Evolutionary conservation across 1,140 invertebrate genomes (phyloP), one percentile per base, ranked within the genome.

Genomic region (Carcinoscorpius rotundicauda): DNA sequence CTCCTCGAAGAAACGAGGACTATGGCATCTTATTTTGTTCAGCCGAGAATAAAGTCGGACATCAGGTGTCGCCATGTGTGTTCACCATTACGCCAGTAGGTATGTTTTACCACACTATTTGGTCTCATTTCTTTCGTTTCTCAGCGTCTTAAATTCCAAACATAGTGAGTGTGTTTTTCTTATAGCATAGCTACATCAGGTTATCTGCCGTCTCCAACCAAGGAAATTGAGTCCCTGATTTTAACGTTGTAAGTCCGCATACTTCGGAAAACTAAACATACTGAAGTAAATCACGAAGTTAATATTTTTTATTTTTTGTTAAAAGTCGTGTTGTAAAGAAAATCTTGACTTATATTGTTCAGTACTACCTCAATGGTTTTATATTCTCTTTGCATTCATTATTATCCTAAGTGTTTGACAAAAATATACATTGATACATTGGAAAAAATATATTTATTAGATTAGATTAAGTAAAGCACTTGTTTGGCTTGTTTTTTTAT

Each of bases 21-120:
- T 75, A 75, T 60, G 74, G 74, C 5, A 72, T 68, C 2, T 52
- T 74, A 8, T 72, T 70, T 50, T 75, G 74, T 64, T 71, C 68
- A 66, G 74, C 72, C 6, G 64, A 71, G n/a, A 75, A 75, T 66
- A 52, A 60, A 0, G 69, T 75, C 4, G 74, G 74, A 4, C 63
- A 58, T 6, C 73, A 73, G 49, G 65, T 65, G 4, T 70, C 72
- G 60, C 72, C 73, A 0, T 75, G 74, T 60, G 66, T 70, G 52
- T 75, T 73, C 62, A 68, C 62, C 11, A 65, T 75, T n/a, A 70
- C 74, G 48, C 73, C 73, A 8, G 67, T 72, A 51, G 71, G 72
- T 73, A 63, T 69, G 71, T 66, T 4, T 8, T 58, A 55, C 49
- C 6, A n/a, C 10, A 2, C 6, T 9, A 62, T 5, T 6, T 6